Conservation (phyloP, 2,113 vertebrate species). For the Psittacara wagleri region DNA sequence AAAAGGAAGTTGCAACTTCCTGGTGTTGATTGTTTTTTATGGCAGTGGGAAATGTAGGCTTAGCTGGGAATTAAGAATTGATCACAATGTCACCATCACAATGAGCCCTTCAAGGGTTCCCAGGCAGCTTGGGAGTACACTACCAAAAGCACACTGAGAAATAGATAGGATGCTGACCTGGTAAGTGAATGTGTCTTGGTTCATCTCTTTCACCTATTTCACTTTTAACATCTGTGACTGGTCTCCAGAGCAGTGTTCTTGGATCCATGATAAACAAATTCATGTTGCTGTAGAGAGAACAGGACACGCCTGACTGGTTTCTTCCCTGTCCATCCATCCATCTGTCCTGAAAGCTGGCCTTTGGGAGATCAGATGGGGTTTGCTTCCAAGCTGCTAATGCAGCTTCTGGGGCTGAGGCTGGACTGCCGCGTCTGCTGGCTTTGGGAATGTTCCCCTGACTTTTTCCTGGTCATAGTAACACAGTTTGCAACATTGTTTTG, state of each 20-base stretch:
- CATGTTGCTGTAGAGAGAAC: background rate
- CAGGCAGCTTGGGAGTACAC: background rate
- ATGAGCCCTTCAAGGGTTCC: background rate
- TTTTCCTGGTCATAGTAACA: background rate
- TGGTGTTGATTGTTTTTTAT: background rate
- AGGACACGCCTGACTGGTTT: background rate
- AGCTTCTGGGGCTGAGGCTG: background rate
- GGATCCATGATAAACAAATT: background rate
- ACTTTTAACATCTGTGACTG: background rate
- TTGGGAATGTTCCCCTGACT: rapidly evolving
- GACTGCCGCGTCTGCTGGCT: rapidly evolving
- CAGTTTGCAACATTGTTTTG: background rate
- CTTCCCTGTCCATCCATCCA: background rate
- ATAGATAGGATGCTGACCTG: background rate
- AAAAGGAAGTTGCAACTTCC: background rate
- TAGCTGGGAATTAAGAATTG: background rate
- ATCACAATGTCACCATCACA: background rate
- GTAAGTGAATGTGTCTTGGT: background rate
- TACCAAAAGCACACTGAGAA: background rate
- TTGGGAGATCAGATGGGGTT: background rate
- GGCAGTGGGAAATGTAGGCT: background rate
- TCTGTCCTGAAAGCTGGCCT: background rate
- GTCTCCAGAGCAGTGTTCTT: background rate
- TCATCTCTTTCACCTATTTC: background rate
- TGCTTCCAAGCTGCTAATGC: background rate